phyloP scores from a whole-genome alignment of 2,797 vertebrate genomes.

The Synanceia verrucosa region DNA sequence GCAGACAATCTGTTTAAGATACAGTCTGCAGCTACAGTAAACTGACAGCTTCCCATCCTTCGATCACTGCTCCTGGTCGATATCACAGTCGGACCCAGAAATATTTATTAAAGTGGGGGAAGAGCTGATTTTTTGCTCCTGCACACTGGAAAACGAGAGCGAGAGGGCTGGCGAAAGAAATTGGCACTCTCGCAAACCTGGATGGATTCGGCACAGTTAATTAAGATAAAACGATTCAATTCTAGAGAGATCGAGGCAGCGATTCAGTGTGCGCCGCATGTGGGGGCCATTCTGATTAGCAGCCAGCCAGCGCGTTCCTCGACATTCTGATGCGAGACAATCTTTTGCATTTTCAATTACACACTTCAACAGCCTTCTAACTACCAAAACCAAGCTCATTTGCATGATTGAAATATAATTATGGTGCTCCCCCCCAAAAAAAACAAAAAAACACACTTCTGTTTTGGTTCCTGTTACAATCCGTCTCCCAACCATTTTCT shows the following conservation, averaged over 20 bases:
- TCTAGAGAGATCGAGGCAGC: constrained; percentile 76
- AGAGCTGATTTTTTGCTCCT: constrained; percentile 6
- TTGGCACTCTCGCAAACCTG: constrained; percentile 70
- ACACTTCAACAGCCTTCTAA: constrained; percentile 86
- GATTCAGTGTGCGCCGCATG: constrained; percentile 67
- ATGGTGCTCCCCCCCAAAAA: constrained; percentile 78
- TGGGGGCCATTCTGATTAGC: constrained; percentile 79
- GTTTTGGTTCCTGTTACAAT: constrained; percentile 76
- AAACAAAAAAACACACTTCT: constrained; percentile 67
- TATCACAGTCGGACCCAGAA: constrained; percentile 61
- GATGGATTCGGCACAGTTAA: constrained; percentile 82
- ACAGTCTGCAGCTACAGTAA: constrained; percentile 55
- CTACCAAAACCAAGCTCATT: constrained; percentile 84
- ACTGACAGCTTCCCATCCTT: constrained; percentile 61
- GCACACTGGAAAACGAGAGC: constrained; percentile 13
- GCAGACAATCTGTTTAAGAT: constrained; percentile 55
- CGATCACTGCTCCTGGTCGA: constrained; percentile 63
- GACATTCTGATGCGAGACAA: constrained; percentile 83
- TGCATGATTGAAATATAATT: constrained; percentile 88
- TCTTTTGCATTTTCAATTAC: constrained; percentile 88
- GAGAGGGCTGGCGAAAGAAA: constrained; percentile 53
- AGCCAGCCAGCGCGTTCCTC: constrained; percentile 76
- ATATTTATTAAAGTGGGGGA: constrained; percentile 68
- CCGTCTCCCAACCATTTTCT: constrained; percentile 53
- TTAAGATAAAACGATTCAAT: constrained; percentile 86